Evolutionary conservation across 2,797 vertebrate genomes (phyloP), one percentile per base, ranked within the genome.

Genomic region (Macrochelys suwanniensis): DNA sequence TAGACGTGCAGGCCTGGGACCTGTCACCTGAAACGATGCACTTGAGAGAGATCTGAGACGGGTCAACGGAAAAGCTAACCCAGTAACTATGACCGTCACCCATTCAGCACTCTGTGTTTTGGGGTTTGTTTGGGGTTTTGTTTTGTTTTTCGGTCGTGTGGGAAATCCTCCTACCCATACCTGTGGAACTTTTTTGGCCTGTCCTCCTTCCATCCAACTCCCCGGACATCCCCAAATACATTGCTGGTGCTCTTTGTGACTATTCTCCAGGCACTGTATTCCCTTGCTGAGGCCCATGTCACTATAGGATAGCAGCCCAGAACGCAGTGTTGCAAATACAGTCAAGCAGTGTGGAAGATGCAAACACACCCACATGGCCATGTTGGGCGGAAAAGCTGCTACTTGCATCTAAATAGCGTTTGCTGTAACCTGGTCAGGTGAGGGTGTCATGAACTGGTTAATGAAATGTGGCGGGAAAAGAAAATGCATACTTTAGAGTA

Each of bases 1-100:
- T 21, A 68, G n/a, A 37, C 9, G 9, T 17, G 65, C 37, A 19
- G 19, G 65, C 4, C 9, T 33, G 17, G 65, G 6, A 92, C 37
- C 9, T 54, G 65, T 49, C n/a, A 25, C 42, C 1, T 1, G 1
- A 86, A 82, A 76, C 13, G 25, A 4, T 31, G 16, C 0, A 11
- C 10, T 92, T 84, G 49, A 2, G 0, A n/a, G 65, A 94, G 50
- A 81, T 3, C 16, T 3, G 51, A 77, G 71, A 76, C 25, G 23
- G 45, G 11, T 16, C 42, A 47, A 47, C 28, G 47, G 84, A 74
- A 89, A 45, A 92, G 61, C 77, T 83, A 80, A 78, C 49, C 49
- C 37, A n/a, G 12, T 12, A 82, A n/a, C 26, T 79, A 89, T 0
- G 0, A 77, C 49, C 23, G 17, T 71, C 65, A 37, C n/a, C 10